Conservation (phyloP, 64 coral and sea anemone genomes). For the Porites lutea region DNA sequence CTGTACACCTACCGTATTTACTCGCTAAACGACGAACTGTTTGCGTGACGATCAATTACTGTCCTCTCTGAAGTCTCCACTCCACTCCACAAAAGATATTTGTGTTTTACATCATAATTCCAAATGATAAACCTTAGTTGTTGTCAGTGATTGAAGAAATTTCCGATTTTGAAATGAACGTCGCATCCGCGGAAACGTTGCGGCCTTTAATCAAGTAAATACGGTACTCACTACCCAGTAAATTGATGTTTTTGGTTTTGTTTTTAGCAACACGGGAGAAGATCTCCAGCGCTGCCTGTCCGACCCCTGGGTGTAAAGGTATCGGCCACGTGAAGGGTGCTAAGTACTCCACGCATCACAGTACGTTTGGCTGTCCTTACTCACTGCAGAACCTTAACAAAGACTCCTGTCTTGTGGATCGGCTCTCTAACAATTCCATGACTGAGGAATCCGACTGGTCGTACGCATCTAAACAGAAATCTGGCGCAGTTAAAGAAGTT, state of each 20-base stretch:
- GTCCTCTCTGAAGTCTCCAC: no score
- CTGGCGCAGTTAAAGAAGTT: conserved; percentile 26
- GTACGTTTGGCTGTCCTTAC: conserved; percentile 97
- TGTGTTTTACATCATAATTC: no score
- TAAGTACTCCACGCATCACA: conserved; percentile 97
- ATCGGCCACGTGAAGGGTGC: conserved; percentile 99
- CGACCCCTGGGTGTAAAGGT: conserved; percentile 95
- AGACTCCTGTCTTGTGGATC: conserved; percentile 96
- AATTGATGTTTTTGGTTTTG: background rate
- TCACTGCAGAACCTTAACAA: conserved; percentile 99
- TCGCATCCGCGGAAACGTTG: no score
- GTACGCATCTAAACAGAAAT: conserved; percentile 83
- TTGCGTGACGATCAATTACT: no score
- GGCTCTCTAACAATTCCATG: conserved; percentile 97
- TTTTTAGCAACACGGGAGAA: conserved; percentile 85
- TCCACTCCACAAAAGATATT: no score
- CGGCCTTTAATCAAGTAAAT: no score
- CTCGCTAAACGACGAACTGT: no score
- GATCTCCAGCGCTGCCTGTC: conserved; percentile 92
- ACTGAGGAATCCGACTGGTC: conserved; percentile 99
- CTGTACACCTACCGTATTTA: no score
- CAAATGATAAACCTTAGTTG: no score
- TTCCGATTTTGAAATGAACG: no score
- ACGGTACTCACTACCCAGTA: background rate
- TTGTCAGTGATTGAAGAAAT: no score